phyloP scores from a whole-genome alignment of 2,888 invertebrate species.

The Drosophila recens region DNA sequence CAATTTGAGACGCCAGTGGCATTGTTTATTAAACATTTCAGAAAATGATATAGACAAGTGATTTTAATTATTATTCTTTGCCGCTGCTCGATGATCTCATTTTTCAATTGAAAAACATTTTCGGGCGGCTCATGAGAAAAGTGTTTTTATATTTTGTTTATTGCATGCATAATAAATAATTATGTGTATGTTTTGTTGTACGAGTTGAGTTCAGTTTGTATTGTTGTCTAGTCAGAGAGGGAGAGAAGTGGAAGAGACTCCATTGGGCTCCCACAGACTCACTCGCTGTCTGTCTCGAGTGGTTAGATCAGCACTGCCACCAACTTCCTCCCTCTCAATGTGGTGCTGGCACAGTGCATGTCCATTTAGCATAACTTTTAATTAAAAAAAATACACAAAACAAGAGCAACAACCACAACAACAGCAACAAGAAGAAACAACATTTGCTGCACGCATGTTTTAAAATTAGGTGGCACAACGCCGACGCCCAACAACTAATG shows the following conservation, averaged over 20 bases:
- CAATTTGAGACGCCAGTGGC: conserved; percentile 38
- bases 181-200: conserved; percentile 25
- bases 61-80: conserved; percentile 76
- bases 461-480: conserved; percentile 29
- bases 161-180: conserved; percentile 73
- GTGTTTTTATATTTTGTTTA: conserved; percentile 58
- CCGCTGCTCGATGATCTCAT: conserved; percentile 70
- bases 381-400: conserved; percentile 48
- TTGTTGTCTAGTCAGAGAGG: conserved; percentile 44
- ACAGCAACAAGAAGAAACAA: conserved; percentile 5
- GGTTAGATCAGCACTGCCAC: conserved; percentile 44
- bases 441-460: conserved; percentile 73
- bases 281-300: conserved; percentile 8
- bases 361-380: conserved; percentile 74
- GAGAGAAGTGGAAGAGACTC: conserved; percentile 1
- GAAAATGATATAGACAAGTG: conserved; percentile 66
- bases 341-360: conserved; percentile 52
- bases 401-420: conserved; percentile 9
- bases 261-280: conserved; percentile 34
- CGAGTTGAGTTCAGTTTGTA: conserved; percentile 18
- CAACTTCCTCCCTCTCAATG: neutral
- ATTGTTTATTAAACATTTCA: conserved; percentile 71
- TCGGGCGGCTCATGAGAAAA: conserved; percentile 58
- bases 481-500: conserved; percentile 59
- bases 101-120: conserved; percentile 72